Base-by-base conservation (phyloP, 2,888 invertebrate genomes). In the Nomada hirtipes region DNA sequence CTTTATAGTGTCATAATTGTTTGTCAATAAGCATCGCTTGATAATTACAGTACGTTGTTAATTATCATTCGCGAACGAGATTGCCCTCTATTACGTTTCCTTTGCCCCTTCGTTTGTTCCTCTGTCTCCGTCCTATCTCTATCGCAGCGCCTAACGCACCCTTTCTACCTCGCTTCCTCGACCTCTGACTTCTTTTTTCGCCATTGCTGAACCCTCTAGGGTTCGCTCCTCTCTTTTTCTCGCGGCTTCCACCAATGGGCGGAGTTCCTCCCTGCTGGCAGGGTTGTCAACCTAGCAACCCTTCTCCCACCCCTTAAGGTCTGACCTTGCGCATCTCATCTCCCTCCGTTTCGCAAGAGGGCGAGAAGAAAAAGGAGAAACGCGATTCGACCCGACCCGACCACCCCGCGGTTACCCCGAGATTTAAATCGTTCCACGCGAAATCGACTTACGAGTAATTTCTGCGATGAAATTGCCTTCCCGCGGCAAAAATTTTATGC, bases 221-320 rank as follows among this genome's bases (percentile, higher is more conserved):
- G 70, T 69, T 79, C 89, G 26, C 82, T 83, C 76, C 81, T 82
- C 83, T 87, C 83, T 83, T 85, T 88, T 87, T 88, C 84, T 77
- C 84, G 84, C 79, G 86, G 84, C 84, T 89, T 86, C 88, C 87
- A 78, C 85, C 85, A 86, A 90, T 91, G 91, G 91, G 91, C 91
- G 91, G 91, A 90, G 91, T 86, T 86, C 87, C 80, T 79, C 85
- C 83, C 77, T 76, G 87, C 87, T 75, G 86, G 83, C 87, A 86
- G 89, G 88, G 88, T 88, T 89, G 89, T 90, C 90, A 91, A 88
- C 88, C 90, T 89, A 90, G 83, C 89, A 86, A 83, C 87, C 85
- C 86, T 87, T 82, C 86, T 84, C 86, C 88, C 88, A 87, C 90
- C 85, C 75, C 88, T 86, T 87, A 86, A 88, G 82, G 86, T 88